Conservation (phyloP, 2,113 vertebrate species). For the Clinocottus analis region DNA sequence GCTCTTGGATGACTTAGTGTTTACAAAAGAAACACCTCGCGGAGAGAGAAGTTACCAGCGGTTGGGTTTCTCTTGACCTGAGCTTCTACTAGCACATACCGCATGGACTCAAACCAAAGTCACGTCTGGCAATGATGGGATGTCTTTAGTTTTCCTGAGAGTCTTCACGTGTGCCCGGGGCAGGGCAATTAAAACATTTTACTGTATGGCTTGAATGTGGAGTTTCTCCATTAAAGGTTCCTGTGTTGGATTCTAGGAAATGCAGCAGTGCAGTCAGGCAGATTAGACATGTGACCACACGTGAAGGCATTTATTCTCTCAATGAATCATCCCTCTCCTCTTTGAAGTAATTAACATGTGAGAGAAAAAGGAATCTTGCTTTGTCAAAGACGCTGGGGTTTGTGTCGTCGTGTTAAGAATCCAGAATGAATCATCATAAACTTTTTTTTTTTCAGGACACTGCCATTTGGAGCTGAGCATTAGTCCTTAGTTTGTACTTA, state of each 20-base stretch:
- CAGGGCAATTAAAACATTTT: not conserved
- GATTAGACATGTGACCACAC: slow-evolving; percentile 66
- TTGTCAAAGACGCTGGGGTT: not conserved
- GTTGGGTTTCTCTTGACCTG: slow-evolving; percentile 20
- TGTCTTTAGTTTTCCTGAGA: not conserved
- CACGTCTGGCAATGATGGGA: not conserved
- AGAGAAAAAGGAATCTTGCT: not conserved
- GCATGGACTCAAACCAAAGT: not conserved
- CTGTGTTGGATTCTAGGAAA: slow-evolving; percentile 41
- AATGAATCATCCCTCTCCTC: slow-evolving; percentile 69
- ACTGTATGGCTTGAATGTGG: not conserved
- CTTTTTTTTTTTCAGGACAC: not conserved
- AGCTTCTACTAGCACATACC: not conserved
- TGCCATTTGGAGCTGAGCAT: not conserved
- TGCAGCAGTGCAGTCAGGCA: slow-evolving; percentile 37
- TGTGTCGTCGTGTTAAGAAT: not conserved
- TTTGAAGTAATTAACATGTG: slow-evolving; percentile 3
- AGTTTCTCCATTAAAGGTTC: slow-evolving; percentile 6
- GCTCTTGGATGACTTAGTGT: slow-evolving; percentile 9
- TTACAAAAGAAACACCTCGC: slow-evolving; percentile 14
- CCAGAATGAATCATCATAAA: too few species aligned
- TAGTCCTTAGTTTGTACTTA: not conserved
- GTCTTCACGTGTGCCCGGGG: not conserved
- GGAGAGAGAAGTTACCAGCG: slow-evolving; percentile 15
- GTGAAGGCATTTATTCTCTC: slow-evolving; percentile 62